phyloP scores from a whole-genome alignment of 1,140 invertebrate species.

The Leptonema lineaticorne region DNA sequence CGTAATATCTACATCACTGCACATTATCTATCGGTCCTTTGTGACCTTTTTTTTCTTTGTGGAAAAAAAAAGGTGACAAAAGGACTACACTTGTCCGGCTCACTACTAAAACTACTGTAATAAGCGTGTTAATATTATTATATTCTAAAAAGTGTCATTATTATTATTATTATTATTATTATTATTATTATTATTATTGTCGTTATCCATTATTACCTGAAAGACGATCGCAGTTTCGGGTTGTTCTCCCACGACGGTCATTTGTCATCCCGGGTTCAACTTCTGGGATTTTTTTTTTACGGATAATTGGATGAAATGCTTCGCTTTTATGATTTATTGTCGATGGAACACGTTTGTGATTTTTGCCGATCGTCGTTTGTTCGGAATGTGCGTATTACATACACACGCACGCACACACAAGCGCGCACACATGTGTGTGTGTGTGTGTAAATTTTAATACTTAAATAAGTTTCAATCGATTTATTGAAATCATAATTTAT shows the following conservation, averaged over 20 bases:
- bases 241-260: slow-evolving; percentile 27
- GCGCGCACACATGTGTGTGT: too few species aligned
- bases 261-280: slow-evolving; percentile 23
- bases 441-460: too few species aligned
- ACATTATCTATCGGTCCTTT: too few species aligned
- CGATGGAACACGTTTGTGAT: slow-evolving; percentile 6
- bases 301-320: background rate
- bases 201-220: background rate
- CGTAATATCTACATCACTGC: too few species aligned
- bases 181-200: too few species aligned
- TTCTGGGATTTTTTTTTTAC: slow-evolving; percentile 17
- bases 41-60: too few species aligned
- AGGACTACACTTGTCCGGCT: background rate
- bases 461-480: too few species aligned
- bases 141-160: too few species aligned
- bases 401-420: too few species aligned
- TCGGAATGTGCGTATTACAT: background rate
- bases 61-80: background rate
- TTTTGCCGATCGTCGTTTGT: background rate
- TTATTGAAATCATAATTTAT: too few species aligned
- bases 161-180: too few species aligned
- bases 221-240: slow-evolving; percentile 20
- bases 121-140: background rate
- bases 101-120: background rate
- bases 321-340: slow-evolving; percentile 12